These are phyloP conservation scores for Gopherus evgoodei DNA, from an alignment of 2,113 vertebrate species.

Conservation along the genomic window DNA sequence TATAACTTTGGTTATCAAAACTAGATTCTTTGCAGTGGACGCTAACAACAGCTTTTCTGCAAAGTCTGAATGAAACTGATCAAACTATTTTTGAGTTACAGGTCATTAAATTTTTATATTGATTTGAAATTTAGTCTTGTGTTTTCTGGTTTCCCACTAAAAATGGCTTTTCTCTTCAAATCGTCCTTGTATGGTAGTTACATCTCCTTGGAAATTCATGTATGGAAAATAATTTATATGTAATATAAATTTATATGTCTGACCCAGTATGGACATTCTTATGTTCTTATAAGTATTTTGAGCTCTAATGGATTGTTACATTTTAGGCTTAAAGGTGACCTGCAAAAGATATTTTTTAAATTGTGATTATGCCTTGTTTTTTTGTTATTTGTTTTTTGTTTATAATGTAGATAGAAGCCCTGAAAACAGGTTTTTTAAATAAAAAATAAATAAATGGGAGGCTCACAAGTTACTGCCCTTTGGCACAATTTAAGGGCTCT, in stretches of 20 bases:
- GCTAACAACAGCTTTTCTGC: background rate
- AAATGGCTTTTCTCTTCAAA: background rate
- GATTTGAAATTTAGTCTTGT: accelerated
- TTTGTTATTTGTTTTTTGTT: no score
- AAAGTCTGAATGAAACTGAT: background rate
- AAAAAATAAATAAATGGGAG: background rate
- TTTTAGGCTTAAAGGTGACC: background rate
- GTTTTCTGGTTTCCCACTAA: background rate
- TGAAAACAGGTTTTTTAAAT: background rate
- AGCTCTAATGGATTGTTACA: background rate
- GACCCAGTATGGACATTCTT: no score
- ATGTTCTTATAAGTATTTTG: background rate
- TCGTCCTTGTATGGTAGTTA: background rate
- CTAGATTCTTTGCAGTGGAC: accelerated
- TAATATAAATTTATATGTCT: background rate
- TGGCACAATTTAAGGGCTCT: background rate
- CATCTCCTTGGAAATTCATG: background rate
- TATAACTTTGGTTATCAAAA: background rate
- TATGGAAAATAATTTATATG: background rate
- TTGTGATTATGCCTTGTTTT: background rate
- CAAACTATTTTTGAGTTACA: accelerated
- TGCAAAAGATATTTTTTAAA: background rate
- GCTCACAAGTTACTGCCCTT: background rate
- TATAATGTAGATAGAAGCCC: background rate
- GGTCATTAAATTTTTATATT: background rate